These are phyloP conservation scores for Cataglyphis albicans DNA, from an alignment of 2,888 invertebrate species.

Conservation along the genomic window DNA sequence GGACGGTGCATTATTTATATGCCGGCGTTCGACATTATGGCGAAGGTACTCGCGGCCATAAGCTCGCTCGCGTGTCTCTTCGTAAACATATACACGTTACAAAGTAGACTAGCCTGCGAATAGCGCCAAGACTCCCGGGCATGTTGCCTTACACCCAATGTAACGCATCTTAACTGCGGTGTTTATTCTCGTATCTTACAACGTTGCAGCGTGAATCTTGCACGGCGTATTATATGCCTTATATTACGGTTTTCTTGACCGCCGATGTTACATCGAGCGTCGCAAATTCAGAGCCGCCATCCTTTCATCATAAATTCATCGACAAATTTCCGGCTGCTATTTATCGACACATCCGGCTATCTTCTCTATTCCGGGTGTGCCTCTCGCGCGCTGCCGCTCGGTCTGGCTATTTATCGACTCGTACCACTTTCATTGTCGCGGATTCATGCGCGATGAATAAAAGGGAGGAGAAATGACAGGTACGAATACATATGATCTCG, in stretches of 20 bases:
- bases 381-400: conserved; percentile 13
- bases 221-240: neutral
- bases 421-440: conserved; percentile 48
- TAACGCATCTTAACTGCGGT: conserved; percentile 48
- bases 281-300: conserved; percentile 9
- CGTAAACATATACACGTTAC: conserved; percentile 13
- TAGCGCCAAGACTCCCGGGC: neutral
- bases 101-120: conserved; percentile 6
- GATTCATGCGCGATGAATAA: conserved; percentile 43
- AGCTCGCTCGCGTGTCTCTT: conserved; percentile 30
- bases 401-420: conserved; percentile 50
- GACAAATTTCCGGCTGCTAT: conserved; percentile 28
- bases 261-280: conserved; percentile 6
- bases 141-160: conserved; percentile 21
- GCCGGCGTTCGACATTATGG: conserved; percentile 61
- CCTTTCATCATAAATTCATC: conserved; percentile 17
- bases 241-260: conserved; percentile 15
- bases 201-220: conserved; percentile 13
- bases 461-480: conserved; percentile 31
- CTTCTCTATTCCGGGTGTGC: conserved; percentile 22
- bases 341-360: conserved; percentile 43
- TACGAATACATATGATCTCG: conserved; percentile 35
- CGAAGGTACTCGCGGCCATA: conserved; percentile 47
- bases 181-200: conserved; percentile 58
- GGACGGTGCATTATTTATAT: conserved; percentile 69